Evolutionary conservation across 1,140 invertebrate species (phyloP), one percentile per base, ranked within the genome.

Genomic region (Drosophila lacertosa): DNA sequence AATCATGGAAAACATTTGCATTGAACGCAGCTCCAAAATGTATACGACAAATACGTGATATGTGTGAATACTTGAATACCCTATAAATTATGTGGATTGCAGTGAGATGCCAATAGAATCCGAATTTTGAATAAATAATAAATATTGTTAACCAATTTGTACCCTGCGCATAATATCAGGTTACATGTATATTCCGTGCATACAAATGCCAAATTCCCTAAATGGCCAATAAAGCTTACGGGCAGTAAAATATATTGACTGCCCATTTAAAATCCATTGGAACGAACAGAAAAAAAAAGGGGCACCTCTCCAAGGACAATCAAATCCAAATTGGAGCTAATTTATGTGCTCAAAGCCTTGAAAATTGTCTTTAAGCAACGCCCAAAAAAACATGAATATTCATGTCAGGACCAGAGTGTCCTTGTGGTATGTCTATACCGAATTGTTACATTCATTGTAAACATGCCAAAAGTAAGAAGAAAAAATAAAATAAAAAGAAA

Each of bases 311-410:
- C 33, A 65, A 84, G 77, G 75, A 83, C 54, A 68, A 74, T 81
- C 69, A 74, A 82, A 83, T 70, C 57, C 73, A 74, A 78, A 78
- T 71, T 78, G 68, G 65, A 72, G 75, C 71, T 78, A 83, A 82
- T 83, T 69, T 63, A 50, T 32, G 22, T 45, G 63, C 42, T 33
- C n/a, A 65, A 59, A 65, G 33, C 66, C 64, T 35, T 32, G 60
- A 59, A 68, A 63, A 72, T 69, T 66, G 59, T 51, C 74, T 77
- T 47, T 59, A 63, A 59, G 39, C 44, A 57, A 65, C 57, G 16
- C 44, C 37, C 65, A 55, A 44, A 55, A 44, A 22, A 40, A 42
- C 64, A 83, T 79, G 80, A 84, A 83, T 83, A 83, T 83, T 83
- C 80, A 83, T 79, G 48, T 9, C 18, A 45, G 39, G 39, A 53